Base-by-base conservation (phyloP, 2,113 vertebrate species). In the Pituophis catenifer region DNA sequence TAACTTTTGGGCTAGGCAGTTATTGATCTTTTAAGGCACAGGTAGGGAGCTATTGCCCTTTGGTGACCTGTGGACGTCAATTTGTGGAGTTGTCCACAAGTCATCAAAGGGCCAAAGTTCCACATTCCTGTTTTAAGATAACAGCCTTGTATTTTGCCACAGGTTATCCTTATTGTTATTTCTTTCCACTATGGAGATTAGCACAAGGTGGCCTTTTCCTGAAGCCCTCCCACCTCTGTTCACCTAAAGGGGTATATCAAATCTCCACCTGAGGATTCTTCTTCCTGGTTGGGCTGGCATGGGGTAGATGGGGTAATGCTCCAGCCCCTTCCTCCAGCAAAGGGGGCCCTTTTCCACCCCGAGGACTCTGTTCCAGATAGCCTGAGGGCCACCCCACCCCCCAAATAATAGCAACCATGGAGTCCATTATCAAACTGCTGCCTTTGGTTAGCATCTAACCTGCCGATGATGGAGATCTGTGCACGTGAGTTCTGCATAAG, bases 161-260 rank as follows among this genome's bases (percentile, higher is more conserved):
- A 15, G n/a, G 2, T 75, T 33, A 17, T 75, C 12, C 5, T 33
- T 15, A 33, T 33, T 33, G 6, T n/a, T 75, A 17, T 33, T 70
- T 15, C 65, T 70, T 70, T 70, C 65, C 5, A 2, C 29, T 15
- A 6, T 70, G 29, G 65, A 15, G 65, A 33, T n/a, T 15, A 70
- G 29, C 65, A 75, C n/a, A 33, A 33, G 6, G 59, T 33, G 13
- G 12, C n/a, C n/a, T 17, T 33, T 75, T 33, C 65, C 62, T 15
- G 29, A 13, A 70, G 62, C 62, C 12, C 5, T 6, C 29, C 2
- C 0, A 1, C 65, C n/a, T 17, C n/a, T 0, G 0, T 33, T 33
- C n/a, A 75, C 2, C 59, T 75, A n/a, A 75, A 33, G n/a, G 65
- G n/a, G 0, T 33, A 75, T 17, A 75, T 15, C 65, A 75, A 4